Conservation (phyloP, 2,888 invertebrate species). For the Chloroclystis v-ata region DNA sequence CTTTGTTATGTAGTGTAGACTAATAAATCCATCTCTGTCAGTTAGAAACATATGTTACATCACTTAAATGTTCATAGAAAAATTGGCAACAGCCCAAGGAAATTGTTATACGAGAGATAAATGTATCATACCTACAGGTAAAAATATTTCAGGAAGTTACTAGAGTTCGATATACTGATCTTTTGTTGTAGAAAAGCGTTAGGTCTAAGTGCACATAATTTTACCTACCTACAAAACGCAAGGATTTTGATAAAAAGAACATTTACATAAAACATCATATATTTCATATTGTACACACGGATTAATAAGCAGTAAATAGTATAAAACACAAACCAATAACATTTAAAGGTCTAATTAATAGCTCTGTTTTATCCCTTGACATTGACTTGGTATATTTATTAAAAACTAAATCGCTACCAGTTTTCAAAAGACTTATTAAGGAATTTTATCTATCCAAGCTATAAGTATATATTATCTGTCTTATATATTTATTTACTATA, state of each 20-base stretch:
- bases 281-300: slow-evolving; percentile 27
- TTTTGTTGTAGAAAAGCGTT: too few species aligned
- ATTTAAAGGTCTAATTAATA: slow-evolving; percentile 7
- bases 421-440: too few species aligned
- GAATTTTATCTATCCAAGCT: too few species aligned
- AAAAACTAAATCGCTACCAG: too few species aligned
- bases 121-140: slow-evolving; percentile 15
- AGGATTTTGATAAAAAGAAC: slow-evolving; percentile 5
- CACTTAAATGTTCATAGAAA: slow-evolving; percentile 32
- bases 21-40: slow-evolving; percentile 43
- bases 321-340: slow-evolving; percentile 29
- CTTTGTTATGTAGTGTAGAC: not conserved
- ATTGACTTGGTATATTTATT: not conserved
- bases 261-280: slow-evolving; percentile 26
- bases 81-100: slow-evolving; percentile 46
- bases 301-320: slow-evolving; percentile 28
- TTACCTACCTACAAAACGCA: too few species aligned
- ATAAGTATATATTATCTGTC: too few species aligned
- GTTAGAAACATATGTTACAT: slow-evolving; percentile 36
- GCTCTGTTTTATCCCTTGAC: not conserved
- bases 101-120: slow-evolving; percentile 31
- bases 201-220: too few species aligned
- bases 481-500: too few species aligned
- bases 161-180: not conserved
- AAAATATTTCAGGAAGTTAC: slow-evolving; percentile 9